Conservation (phyloP, 2,113 vertebrate genomes). For the Danionella cerebrum region DNA sequence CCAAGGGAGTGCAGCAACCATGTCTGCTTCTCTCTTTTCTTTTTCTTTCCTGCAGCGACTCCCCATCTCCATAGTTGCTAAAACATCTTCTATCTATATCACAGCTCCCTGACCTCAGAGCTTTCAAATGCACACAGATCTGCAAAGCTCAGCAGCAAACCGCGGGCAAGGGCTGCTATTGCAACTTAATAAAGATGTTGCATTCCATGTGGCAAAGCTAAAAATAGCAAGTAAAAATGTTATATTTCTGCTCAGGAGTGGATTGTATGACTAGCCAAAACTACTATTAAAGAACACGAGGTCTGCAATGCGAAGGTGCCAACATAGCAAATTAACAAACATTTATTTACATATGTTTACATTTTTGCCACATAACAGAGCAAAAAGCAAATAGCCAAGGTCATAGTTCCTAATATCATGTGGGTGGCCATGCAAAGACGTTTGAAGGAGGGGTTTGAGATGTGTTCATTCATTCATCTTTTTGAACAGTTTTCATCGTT, state of each 20-base stretch:
- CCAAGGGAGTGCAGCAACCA: constrained; percentile 22
- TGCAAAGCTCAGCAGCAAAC: constrained; percentile 5
- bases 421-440: too few relatives aligned
- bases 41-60: not conserved
- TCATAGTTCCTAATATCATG: too few relatives aligned
- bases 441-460: too few relatives aligned
- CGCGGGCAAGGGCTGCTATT: not conserved
- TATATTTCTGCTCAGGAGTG: not conserved
- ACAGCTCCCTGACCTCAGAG: constrained; percentile 15
- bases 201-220: not conserved
- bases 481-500: too few relatives aligned
- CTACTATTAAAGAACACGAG: too few relatives aligned
- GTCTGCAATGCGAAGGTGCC: too few relatives aligned
- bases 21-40: not conserved
- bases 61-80: constrained; percentile 6
- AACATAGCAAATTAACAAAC: too few relatives aligned
- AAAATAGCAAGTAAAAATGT: not conserved
- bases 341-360: too few relatives aligned
- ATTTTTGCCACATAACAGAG: too few relatives aligned
- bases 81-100: constrained; percentile 19
- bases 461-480: too few relatives aligned
- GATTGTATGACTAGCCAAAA: too few relatives aligned
- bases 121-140: constrained; percentile 10
- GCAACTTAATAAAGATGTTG: not conserved
- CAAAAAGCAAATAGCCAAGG: too few relatives aligned